Evolutionary conservation across 35 echinoderm and acorn worm species (phyloP).

Genomic region (Anneissia japonica): DNA sequence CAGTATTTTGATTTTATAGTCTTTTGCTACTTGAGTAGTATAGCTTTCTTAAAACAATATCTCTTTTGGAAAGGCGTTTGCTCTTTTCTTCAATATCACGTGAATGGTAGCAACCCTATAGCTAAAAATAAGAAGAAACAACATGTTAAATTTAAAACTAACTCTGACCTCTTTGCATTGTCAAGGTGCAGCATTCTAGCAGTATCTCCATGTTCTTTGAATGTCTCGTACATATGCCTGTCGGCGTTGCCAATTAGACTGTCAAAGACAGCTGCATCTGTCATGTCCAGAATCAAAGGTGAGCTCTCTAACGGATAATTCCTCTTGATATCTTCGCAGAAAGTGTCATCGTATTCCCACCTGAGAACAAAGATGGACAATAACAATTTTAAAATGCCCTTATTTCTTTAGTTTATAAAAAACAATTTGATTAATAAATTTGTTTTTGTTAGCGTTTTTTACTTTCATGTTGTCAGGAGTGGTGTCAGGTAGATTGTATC

Average conservation of each 20-base stretch:
- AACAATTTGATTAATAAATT: too few relatives aligned
- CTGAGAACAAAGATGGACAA: too few relatives aligned
- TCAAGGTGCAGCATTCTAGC: slow-evolving; percentile 83
- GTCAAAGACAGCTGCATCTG: slow-evolving; percentile 81
- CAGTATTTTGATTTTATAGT: too few relatives aligned
- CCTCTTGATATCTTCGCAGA: slow-evolving; percentile 48
- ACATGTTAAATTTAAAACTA: not conserved
- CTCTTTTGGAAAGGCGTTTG: not conserved
- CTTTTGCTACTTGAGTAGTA: not conserved
- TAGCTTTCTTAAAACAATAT: not conserved
- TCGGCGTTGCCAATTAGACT: slow-evolving; percentile 98
- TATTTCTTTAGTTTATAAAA: too few relatives aligned
- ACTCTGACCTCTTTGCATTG: slow-evolving; percentile 97
- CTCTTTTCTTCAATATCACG: not conserved
- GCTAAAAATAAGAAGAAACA: not conserved
- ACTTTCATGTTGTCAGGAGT: too few relatives aligned
- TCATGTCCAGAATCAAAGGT: slow-evolving; percentile 55
- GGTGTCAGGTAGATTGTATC: too few relatives aligned
- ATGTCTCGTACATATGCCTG: slow-evolving; percentile 93
- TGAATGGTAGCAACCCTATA: not conserved
- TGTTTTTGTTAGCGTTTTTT: too few relatives aligned
- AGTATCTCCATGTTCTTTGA: slow-evolving; percentile 53
- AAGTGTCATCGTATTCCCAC: slow-evolving; percentile 77
- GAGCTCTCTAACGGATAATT: slow-evolving; percentile 49
- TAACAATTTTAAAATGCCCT: too few relatives aligned